Percentiles rank a stretch among this genome's conserved stretches.
These are phyloP conservation scores for Melipona quadrifasciata DNA, from an alignment of 1,140 invertebrate genomes.

Conservation along the genomic window DNA sequence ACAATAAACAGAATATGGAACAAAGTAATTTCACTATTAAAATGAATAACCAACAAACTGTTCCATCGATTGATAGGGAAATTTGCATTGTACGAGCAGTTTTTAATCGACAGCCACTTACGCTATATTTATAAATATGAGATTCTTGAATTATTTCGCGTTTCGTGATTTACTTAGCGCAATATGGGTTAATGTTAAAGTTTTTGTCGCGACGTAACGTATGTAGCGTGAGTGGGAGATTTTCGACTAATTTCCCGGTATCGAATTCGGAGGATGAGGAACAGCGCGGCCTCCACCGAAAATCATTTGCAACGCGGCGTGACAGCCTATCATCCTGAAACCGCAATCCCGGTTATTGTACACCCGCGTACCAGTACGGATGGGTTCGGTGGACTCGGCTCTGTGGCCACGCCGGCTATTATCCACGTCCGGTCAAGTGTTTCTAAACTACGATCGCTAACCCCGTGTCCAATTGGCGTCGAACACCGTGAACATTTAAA, in stretches of 20 bases:
- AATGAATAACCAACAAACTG: too few relatives aligned
- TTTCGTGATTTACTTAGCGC: too few relatives aligned
- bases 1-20: too few relatives aligned
- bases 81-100: too few relatives aligned
- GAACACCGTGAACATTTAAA: conserved; percentile 54
- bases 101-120: too few relatives aligned
- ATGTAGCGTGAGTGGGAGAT: background rate
- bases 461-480: conserved; percentile 45
- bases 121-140: too few relatives aligned
- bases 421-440: conserved; percentile 77
- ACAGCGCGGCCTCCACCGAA: conserved; percentile 66
- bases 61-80: too few relatives aligned
- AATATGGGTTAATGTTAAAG: too few relatives aligned
- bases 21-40: too few relatives aligned
- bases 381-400: conserved; percentile 70
- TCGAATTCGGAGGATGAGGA: conserved; percentile 47
- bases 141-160: too few relatives aligned
- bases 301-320: conserved; percentile 77
- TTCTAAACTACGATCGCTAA: conserved; percentile 65
- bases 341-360: conserved; percentile 77
- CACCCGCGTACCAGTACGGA: conserved; percentile 70
- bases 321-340: conserved; percentile 78
- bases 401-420: conserved; percentile 73
- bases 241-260: background rate
- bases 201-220: background rate